Base-by-base conservation (phyloP, 2,113 vertebrate species). In the Oncorhynchus keta region DNA sequence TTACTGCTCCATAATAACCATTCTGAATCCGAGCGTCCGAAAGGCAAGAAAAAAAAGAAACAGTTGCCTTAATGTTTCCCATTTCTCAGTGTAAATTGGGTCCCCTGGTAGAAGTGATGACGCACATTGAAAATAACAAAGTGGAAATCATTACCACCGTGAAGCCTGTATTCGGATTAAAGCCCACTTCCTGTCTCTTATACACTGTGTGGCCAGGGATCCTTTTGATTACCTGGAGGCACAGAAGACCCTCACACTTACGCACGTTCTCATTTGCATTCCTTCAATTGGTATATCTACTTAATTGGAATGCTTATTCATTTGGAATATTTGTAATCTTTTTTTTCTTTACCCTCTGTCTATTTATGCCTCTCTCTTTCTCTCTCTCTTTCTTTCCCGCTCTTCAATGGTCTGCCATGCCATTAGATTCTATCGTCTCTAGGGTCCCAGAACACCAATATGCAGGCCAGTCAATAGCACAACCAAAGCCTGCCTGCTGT, bases 401-500 rank as follows among this genome's bases (percentile, higher is more conserved):
- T 69, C 76, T 76, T 85, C 83, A 85, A 89, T 86, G 26, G 30
- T 74, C 67, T 78, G 66, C 79, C 72, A 73, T 82, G 55, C 76
- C 79, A 82, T 86, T 87, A 83, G 75, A 78, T 67, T 72, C n/a
- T 74, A 82, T 79, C 73, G 81, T 85, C 55, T 22, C 20, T 13
- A 64, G 3, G n/a, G 73, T 75, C 66, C 57, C 57, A 73, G 65
- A 76, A 73, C 66, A 71, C 72, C 35, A 68, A 74, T 81, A 71
- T 80, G 70, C 66, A 75, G 81, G 57, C 55, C 64, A 75, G 57
- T 61, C 61, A 64, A 78, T 78, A 75, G 74, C 78, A 80, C 73
- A 81, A 18, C 76, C 70, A 65, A 28, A 68, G 55, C 68, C 79
- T 78, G 77, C 76, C 28, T 66, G 67, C n/a, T 72, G 79, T 39